phyloP scores from a whole-genome alignment of 2,113 vertebrate genomes.

The Anoplopoma fimbria region DNA sequence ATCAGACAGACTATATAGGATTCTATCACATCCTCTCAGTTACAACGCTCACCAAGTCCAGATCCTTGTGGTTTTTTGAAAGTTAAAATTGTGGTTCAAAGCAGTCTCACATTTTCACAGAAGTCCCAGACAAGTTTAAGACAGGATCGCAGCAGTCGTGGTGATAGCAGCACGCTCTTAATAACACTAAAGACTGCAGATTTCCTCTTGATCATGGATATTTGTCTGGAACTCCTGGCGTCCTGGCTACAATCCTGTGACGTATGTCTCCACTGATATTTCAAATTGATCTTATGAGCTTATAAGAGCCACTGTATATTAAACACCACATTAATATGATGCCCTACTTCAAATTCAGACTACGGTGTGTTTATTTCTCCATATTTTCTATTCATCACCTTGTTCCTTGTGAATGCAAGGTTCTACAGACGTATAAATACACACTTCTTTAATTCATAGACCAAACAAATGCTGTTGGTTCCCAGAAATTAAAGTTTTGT shows the following conservation, averaged over 20 bases:
- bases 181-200: not conserved
- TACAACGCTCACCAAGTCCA: not conserved
- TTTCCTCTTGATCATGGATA: slow-evolving; percentile 7
- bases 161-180: not conserved
- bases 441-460: not conserved
- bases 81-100: slow-evolving; percentile 6
- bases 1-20: not conserved
- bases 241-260: not conserved
- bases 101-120: not conserved
- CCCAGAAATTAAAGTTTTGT: not conserved
- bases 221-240: not conserved
- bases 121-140: slow-evolving; percentile 12
- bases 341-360: not conserved
- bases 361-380: not conserved
- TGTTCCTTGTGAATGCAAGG: not conserved
- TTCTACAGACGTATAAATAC: not conserved
- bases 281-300: not conserved
- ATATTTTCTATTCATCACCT: not conserved
- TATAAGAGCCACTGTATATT: not conserved
- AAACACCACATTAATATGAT: not conserved
- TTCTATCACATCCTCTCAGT: not conserved
- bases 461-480: not conserved
- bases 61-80: not conserved
- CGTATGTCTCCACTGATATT: not conserved
- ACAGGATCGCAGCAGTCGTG: not conserved